Evolutionary conservation across 2,113 vertebrate genomes (phyloP).

Genomic region (Thalassoma bifasciatum): DNA sequence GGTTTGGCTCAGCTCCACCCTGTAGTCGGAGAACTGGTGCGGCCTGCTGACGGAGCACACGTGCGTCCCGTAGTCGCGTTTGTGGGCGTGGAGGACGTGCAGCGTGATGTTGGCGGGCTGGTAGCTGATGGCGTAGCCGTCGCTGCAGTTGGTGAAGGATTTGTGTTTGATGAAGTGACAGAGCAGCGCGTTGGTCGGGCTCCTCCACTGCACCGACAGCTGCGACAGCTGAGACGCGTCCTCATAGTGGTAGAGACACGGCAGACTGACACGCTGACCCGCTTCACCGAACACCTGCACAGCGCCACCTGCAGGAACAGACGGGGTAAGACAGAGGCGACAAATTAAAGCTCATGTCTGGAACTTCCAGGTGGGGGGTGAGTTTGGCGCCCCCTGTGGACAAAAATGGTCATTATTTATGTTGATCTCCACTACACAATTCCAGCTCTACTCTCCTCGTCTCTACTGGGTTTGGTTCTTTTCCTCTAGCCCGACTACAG

Average conservation of each 20-base stretch:
- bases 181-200: constrained; percentile 72
- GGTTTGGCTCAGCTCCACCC: constrained; percentile 57
- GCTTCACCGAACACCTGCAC: constrained; percentile 59
- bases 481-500: too few relatives aligned
- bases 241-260: constrained; percentile 77
- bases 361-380: too few relatives aligned
- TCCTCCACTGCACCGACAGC: constrained; percentile 82
- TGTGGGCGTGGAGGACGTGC: constrained; percentile 51
- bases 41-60: constrained; percentile 81
- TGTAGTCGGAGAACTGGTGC: constrained; percentile 77
- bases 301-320: constrained; percentile 51
- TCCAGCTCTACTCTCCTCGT: too few relatives aligned
- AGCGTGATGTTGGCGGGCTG: constrained; percentile 71
- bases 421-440: too few relatives aligned
- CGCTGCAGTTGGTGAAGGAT: constrained; percentile 78
- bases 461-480: too few relatives aligned
- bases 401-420: too few relatives aligned
- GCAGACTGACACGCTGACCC: constrained; percentile 42
- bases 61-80: constrained; percentile 74
- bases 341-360: too few relatives aligned
- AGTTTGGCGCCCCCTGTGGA: too few relatives aligned
- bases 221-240: constrained; percentile 52
- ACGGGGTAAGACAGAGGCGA: too few relatives aligned
- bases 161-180: constrained; percentile 86
- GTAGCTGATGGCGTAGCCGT: constrained; percentile 76